Evolutionary conservation across 2,888 invertebrate species (phyloP), one percentile per base, ranked within the genome.

Genomic region (Drosophila anceps): DNA sequence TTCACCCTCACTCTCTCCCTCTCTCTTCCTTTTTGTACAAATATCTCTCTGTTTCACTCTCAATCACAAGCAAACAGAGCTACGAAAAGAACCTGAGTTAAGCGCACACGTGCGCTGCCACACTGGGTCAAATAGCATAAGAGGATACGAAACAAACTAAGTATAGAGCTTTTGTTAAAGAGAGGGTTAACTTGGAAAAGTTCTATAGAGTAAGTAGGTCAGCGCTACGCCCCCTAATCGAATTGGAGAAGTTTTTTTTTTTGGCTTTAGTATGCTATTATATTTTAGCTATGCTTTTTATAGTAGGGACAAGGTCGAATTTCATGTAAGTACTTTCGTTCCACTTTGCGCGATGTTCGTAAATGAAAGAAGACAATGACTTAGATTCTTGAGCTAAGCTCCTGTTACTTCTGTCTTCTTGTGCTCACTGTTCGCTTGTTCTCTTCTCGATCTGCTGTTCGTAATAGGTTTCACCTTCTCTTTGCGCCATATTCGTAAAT

Each of bases 121-220:
- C 66, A 54, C 54, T 65, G 44, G 63, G 37, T 12, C 27, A 31
- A 51, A 59, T 41, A 55, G 35, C 51, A 50, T 41, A 24, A 35
- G 50, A 48, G 60, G 65, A 58, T 67, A 31, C 35, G 39, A 55
- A 64, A 46, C 51, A 74, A 69, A 46, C 57, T 54, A 69, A 69
- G 74, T 65, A 69, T 12, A 46, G 31, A 33, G 35, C 41, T 27
- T 62, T 39, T 35, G 33, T 24, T 50, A 37, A 12, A 18, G 50
- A 33, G 8, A 2, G 31, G 31, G 31, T 33, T 50, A 50, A 24
- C 15, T 31, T 12, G 44, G 24, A 37, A 15, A 31, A 9, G 46
- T 46, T 18, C 27, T 12, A 31, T 6, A 18, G 31, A 4, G 0
- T 18, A 72, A 24, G 1, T 44, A 10, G 73, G 64, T 39, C 55